These are phyloP conservation scores for Vespertilio murinus DNA, from an alignment of 2,797 vertebrate genomes.

Conservation along the genomic window DNA sequence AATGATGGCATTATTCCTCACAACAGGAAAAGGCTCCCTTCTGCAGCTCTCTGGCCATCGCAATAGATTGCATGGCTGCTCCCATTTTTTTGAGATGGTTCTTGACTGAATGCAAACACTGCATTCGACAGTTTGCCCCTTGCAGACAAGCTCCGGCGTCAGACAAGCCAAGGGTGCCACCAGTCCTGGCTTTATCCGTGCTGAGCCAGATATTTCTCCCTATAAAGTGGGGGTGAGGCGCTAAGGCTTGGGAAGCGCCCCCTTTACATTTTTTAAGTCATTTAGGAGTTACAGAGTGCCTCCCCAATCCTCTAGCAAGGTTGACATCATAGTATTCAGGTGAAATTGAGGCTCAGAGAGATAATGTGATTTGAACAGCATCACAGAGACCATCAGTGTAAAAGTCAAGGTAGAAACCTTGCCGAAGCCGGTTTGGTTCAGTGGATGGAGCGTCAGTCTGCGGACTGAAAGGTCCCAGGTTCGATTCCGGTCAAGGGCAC, in stretches of 20 bases:
- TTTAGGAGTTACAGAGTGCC: neutral
- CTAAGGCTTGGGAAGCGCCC: neutral
- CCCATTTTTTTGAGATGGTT: neutral
- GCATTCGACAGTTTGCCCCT: neutral
- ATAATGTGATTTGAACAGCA: neutral
- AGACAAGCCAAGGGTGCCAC: neutral
- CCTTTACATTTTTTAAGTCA: neutral
- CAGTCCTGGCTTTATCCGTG: neutral
- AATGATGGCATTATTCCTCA: slow-evolving; percentile 28
- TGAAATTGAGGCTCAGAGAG: neutral
- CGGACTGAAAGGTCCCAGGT: too few species aligned
- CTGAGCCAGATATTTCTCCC: neutral
- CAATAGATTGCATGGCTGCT: neutral
- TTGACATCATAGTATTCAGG: neutral
- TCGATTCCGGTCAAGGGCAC: too few species aligned
- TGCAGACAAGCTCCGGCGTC: neutral
- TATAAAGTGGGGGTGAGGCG: neutral
- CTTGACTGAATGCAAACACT: neutral
- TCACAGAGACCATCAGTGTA: neutral
- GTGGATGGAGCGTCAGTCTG: too few species aligned
- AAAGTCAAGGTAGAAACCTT: neutral
- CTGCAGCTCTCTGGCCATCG: neutral
- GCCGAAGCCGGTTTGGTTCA: too few species aligned
- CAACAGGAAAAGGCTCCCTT: neutral
- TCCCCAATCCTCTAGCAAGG: neutral